A percentile compares a stretch with the other conserved stretches of the same genome.
Conservation (phyloP, 2,888 invertebrate species). For the Epinotia bilunana region DNA sequence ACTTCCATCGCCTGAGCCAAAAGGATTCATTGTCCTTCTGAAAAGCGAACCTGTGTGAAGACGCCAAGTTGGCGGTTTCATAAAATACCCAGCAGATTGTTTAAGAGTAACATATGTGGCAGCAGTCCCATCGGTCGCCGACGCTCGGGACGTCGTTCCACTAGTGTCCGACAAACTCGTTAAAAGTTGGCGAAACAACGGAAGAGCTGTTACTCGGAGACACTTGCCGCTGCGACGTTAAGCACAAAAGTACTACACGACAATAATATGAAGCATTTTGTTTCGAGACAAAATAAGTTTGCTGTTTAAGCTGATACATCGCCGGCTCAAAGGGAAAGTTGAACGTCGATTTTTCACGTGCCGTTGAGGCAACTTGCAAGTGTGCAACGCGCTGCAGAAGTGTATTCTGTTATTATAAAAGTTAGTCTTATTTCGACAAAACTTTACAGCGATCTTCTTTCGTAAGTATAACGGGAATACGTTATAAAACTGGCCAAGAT, state of each 20-base stretch:
- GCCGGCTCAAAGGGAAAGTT: conserved; percentile 50
- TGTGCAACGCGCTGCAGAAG: conserved; percentile 23
- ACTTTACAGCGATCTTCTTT: conserved; percentile 13
- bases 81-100: conserved; percentile 53
- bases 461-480: conserved; percentile 7
- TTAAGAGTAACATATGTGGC: conserved; percentile 63
- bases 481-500: too few relatives aligned
- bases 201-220: conserved; percentile 74
- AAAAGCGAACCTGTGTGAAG: conserved; percentile 28
- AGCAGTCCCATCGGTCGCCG: conserved; percentile 61
- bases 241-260: conserved; percentile 80
- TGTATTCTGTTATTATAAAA: conserved; percentile 38
- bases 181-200: conserved; percentile 82
- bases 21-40: not conserved
- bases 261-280: conserved; percentile 77
- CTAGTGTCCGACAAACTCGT: conserved; percentile 82
- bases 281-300: conserved; percentile 66
- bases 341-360: conserved; percentile 52
- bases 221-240: conserved; percentile 79
- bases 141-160: conserved; percentile 61
- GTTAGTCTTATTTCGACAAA: conserved; percentile 24
- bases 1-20: not conserved
- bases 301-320: conserved; percentile 66
- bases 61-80: conserved; percentile 45
- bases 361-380: conserved; percentile 33